Evolutionary conservation across 2,113 vertebrate genomes (phyloP).

Genomic region (Macheiramphus alcinus): DNA sequence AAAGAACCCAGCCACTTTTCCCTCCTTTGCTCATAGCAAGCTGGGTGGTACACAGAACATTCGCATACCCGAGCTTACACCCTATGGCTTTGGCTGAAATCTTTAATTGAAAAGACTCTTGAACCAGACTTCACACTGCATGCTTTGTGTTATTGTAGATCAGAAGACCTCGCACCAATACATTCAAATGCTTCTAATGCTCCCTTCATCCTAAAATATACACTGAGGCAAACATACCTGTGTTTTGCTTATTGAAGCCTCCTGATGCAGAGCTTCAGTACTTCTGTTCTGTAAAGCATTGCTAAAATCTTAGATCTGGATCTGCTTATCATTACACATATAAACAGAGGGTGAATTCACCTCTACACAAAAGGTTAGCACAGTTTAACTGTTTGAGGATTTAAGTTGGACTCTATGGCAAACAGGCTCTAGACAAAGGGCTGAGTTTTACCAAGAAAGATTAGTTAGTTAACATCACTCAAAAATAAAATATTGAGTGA

Average conservation of each 20-base stretch:
- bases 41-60: background rate
- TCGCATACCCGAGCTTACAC: background rate
- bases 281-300: background rate
- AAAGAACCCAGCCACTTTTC: background rate
- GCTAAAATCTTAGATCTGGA: background rate
- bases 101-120: background rate
- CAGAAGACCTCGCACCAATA: background rate
- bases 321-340: background rate
- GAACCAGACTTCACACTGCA: background rate
- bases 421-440: background rate
- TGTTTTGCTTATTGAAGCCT: background rate
- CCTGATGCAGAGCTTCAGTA: background rate
- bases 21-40: background rate
- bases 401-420: background rate
- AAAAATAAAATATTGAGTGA: background rate
- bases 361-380: background rate
- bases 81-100: background rate
- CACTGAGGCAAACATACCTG: background rate
- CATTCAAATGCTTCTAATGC: background rate
- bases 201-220: background rate
- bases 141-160: background rate
- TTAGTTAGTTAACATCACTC: background rate
- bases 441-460: background rate
- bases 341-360: background rate
- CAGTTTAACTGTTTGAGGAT: background rate